Conservation (phyloP, 1,140 invertebrate species). For the Olivierus martensii region DNA sequence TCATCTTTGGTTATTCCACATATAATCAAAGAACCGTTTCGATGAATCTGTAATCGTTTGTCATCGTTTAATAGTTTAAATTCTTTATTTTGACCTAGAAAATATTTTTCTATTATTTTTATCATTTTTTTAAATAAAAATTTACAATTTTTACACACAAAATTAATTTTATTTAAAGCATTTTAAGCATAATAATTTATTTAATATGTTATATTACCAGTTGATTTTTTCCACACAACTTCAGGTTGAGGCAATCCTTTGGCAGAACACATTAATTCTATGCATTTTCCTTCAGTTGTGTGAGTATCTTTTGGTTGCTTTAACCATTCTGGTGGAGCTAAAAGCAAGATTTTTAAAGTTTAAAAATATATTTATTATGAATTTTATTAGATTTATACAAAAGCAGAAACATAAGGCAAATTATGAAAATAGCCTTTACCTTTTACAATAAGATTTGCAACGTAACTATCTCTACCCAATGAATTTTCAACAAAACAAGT, state of each 20-base stretch:
- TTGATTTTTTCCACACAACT: slow-evolving; percentile 4
- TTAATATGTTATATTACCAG: too few relatives aligned
- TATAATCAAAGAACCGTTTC: neutral
- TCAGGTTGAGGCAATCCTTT: slow-evolving; percentile 69
- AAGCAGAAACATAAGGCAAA: too few relatives aligned
- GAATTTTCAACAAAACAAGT: slow-evolving; percentile 22
- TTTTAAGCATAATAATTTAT: too few relatives aligned
- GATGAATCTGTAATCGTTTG: neutral
- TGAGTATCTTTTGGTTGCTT: slow-evolving; percentile 71
- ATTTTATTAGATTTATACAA: too few relatives aligned
- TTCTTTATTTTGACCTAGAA: too few relatives aligned
- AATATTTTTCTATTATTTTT: too few relatives aligned
- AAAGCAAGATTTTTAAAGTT: too few relatives aligned
- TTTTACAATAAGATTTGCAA: slow-evolving; percentile 17
- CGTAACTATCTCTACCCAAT: slow-evolving; percentile 17
- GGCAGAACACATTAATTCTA: slow-evolving; percentile 71
- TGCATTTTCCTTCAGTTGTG: slow-evolving; percentile 63
- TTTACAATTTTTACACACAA: too few relatives aligned
- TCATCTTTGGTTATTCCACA: neutral
- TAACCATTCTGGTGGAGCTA: slow-evolving; percentile 81
- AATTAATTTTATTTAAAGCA: too few relatives aligned
- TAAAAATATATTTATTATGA: too few relatives aligned
- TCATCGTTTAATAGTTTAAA: neutral
- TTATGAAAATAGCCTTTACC: slow-evolving; percentile 10
- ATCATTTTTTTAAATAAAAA: too few relatives aligned